A percentile compares a stretch with the other conserved stretches of the same genome.
Evolutionary conservation across 1,140 invertebrate genomes (phyloP).

Genomic region (Chrysomallon squamiferum): DNA sequence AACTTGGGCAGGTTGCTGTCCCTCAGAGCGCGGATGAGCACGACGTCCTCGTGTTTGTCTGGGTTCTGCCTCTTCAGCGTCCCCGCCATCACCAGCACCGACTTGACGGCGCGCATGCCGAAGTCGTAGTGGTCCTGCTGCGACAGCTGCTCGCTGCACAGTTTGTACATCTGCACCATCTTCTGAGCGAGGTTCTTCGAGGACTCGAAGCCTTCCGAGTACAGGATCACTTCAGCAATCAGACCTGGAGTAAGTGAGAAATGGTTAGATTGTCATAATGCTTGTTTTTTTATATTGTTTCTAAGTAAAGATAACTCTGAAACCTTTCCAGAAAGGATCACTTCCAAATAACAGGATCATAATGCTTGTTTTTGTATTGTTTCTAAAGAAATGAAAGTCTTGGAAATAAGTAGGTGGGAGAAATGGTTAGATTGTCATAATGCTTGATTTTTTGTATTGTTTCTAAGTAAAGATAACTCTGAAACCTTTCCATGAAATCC

Average conservation of each 20-base stretch:
- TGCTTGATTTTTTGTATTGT: too few relatives aligned
- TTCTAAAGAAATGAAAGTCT: too few relatives aligned
- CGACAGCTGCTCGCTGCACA: conserved; percentile 90
- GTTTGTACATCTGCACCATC: conserved; percentile 90
- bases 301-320: too few relatives aligned
- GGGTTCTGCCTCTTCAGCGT: conserved; percentile 64
- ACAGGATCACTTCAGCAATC: conserved; percentile 90
- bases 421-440: too few relatives aligned
- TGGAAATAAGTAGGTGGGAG: too few relatives aligned
- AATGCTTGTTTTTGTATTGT: too few relatives aligned
- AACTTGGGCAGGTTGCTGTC: conserved; percentile 66
- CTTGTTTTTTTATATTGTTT: too few relatives aligned
- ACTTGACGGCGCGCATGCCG: conserved; percentile 79
- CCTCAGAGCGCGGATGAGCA: conserved; percentile 62
- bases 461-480: too few relatives aligned
- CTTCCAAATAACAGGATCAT: too few relatives aligned
- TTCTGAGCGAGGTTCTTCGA: conserved; percentile 85
- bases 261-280: too few relatives aligned
- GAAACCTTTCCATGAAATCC: too few relatives aligned
- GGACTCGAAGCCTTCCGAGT: conserved; percentile 90
- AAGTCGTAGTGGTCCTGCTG: conserved; percentile 95
- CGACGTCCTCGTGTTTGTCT: conserved; percentile 63
- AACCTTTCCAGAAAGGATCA: conserved; percentile 90
- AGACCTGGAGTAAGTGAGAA: conserved; percentile 67
- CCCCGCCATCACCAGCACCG: conserved; percentile 65